Evolutionary conservation across 2,113 vertebrate species (phyloP).

Genomic region (Cygnus buccinator): DNA sequence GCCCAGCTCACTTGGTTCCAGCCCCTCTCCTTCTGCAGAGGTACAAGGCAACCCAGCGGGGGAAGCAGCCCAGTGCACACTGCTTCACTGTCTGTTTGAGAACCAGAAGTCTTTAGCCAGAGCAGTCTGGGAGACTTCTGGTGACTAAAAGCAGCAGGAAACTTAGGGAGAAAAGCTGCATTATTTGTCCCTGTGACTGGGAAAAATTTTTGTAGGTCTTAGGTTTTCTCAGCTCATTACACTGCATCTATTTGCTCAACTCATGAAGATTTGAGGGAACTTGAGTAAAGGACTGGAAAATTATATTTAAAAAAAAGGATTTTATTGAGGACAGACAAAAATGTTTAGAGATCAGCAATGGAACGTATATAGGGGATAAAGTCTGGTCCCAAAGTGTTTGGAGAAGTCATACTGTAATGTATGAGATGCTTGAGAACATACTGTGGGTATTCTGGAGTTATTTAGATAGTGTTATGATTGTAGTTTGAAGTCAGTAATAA

Average conservation of each 20-base stretch:
- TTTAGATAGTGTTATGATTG: constrained; percentile 48
- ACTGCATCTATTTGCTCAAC: constrained; percentile 1
- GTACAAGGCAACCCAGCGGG: neutral
- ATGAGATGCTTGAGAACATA: constrained; percentile 34
- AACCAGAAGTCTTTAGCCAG: neutral
- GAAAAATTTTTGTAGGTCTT: constrained; percentile 13
- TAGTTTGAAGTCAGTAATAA: constrained; percentile 53
- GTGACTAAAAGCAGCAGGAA: neutral
- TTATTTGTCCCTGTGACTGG: neutral
- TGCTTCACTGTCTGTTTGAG: neutral
- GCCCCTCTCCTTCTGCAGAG: neutral
- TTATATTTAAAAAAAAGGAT: neutral
- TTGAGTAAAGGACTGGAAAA: constrained; percentile 20
- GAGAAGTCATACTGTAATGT: constrained; percentile 40
- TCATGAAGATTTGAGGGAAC: constrained; percentile 4
- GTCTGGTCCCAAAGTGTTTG: neutral
- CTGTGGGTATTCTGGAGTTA: constrained; percentile 42
- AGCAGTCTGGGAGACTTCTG: neutral
- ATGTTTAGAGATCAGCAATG: neutral
- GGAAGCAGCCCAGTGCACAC: neutral
- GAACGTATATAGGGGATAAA: neutral
- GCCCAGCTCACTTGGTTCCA: neutral
- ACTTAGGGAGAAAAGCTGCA: neutral
- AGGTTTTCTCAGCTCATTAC: neutral
- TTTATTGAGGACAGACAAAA: neutral